phyloP scores from a whole-genome alignment of 2,113 vertebrate genomes.

The Crotalus helleri region DNA sequence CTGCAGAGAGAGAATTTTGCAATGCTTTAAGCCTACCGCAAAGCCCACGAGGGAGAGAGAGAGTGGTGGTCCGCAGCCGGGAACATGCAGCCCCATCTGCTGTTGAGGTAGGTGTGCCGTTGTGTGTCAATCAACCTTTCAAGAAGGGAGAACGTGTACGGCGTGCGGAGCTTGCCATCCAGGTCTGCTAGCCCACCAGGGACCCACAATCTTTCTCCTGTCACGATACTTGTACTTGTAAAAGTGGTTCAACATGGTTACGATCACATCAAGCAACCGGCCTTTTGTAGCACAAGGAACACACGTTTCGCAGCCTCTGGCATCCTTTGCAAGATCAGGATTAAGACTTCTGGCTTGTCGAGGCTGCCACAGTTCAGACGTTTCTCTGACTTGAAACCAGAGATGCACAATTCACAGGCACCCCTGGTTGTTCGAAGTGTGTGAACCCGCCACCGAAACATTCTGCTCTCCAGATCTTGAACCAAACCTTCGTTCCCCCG shows the following conservation, averaged over 20 bases:
- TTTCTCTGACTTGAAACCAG: neutral
- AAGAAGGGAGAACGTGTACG: accelerated
- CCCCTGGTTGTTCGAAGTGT: accelerated
- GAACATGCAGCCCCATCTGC: neutral
- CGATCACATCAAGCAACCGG: neutral
- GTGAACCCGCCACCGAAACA: neutral
- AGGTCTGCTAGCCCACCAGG: neutral
- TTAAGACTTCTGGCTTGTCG: neutral
- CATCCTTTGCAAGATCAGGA: neutral
- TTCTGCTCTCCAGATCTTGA: neutral
- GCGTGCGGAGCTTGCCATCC: neutral
- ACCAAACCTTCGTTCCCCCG: neutral
- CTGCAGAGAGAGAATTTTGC: neutral
- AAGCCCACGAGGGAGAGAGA: neutral
- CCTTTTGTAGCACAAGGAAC: neutral
- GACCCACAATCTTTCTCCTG: accelerated
- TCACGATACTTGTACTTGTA: neutral
- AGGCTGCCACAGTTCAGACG: neutral
- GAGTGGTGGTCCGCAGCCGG: accelerated
- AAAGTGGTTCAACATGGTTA: neutral
- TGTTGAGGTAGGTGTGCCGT: neutral
- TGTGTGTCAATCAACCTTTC: neutral
- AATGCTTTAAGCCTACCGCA: neutral
- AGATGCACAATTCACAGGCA: neutral
- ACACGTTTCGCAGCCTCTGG: neutral